Conservation (phyloP, 2,888 invertebrate genomes). For the Reticulitermes lucifugus region DNA sequence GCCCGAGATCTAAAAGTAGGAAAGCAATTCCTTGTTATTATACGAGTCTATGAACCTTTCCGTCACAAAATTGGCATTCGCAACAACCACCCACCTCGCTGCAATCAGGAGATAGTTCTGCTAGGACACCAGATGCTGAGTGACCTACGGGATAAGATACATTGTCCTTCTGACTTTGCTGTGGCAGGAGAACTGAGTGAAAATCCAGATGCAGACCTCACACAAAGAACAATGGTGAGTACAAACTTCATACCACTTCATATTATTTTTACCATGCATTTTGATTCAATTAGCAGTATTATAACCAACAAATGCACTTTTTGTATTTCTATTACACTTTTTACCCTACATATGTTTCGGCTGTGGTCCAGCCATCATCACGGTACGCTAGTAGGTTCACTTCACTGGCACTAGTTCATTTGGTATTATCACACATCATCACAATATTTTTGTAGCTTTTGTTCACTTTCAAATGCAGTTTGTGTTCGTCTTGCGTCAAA, state of each 20-base stretch:
- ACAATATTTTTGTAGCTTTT: too few species aligned
- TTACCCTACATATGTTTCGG: too few species aligned
- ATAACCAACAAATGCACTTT: too few species aligned
- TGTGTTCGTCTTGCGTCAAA: too few species aligned
- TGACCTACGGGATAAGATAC: conserved; percentile 79
- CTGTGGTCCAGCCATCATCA: too few species aligned
- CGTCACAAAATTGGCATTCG: conserved; percentile 52
- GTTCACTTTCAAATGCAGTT: too few species aligned
- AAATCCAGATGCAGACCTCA: conserved; percentile 58
- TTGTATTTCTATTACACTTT: too few species aligned
- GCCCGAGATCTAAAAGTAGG: conserved; percentile 56
- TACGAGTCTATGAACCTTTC: conserved; percentile 68
- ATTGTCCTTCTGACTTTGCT: conserved; percentile 76
- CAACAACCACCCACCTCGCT: conserved; percentile 59
- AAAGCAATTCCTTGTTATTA: conserved; percentile 63
- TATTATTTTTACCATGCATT: too few species aligned
- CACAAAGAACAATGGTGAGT: conserved; percentile 58
- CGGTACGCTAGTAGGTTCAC: too few species aligned
- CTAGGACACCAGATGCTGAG: conserved; percentile 76
- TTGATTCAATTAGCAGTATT: too few species aligned
- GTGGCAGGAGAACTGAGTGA: conserved; percentile 63
- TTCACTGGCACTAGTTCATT: too few species aligned
- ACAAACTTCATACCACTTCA: neutral
- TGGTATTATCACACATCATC: too few species aligned
- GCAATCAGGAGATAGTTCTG: conserved; percentile 70